phyloP scores from a whole-genome alignment of 2,888 invertebrate species.

The Steromphala cineraria region DNA sequence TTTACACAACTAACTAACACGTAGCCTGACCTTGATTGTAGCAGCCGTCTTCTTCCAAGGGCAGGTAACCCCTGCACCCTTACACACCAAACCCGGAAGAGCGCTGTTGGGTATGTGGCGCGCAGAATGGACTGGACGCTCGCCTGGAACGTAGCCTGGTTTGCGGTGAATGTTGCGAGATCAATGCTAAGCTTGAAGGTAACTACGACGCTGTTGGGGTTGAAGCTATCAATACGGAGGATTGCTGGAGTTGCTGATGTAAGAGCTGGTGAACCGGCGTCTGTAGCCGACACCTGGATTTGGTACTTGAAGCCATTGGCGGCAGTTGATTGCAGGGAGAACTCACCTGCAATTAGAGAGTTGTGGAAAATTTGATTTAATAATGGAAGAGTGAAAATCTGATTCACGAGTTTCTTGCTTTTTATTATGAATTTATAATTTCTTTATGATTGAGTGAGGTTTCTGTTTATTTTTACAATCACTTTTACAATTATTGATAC shows the following conservation, averaged over 20 bases:
- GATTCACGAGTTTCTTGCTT: too few species aligned
- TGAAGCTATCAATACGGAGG: constrained; percentile 61
- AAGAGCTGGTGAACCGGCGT: constrained; percentile 48
- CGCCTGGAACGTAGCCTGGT: constrained; percentile 46
- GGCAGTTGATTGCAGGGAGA: constrained; percentile 43
- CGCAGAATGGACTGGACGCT: constrained; percentile 50
- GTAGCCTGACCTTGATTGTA: constrained; percentile 37
- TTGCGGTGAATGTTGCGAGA: constrained; percentile 41
- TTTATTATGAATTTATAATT: too few species aligned
- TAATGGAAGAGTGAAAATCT: too few species aligned
- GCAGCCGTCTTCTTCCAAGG: constrained; percentile 28
- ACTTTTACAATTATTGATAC: too few species aligned
- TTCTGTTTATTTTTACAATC: too few species aligned
- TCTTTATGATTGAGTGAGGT: too few species aligned
- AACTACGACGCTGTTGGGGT: constrained; percentile 46
- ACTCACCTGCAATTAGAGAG: constrained; percentile 36
- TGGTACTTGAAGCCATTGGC: constrained; percentile 43
- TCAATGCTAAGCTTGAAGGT: constrained; percentile 47
- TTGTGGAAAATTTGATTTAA: too few species aligned
- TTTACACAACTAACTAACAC: too few species aligned
- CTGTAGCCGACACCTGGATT: constrained; percentile 49
- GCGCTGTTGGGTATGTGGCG: constrained; percentile 40
- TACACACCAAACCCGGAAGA: constrained; percentile 58
- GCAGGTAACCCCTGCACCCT: constrained; percentile 30
- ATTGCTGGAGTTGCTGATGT: constrained; percentile 49